phyloP scores from a whole-genome alignment of 1,140 invertebrate genomes.

The Papilio dardanus region DNA sequence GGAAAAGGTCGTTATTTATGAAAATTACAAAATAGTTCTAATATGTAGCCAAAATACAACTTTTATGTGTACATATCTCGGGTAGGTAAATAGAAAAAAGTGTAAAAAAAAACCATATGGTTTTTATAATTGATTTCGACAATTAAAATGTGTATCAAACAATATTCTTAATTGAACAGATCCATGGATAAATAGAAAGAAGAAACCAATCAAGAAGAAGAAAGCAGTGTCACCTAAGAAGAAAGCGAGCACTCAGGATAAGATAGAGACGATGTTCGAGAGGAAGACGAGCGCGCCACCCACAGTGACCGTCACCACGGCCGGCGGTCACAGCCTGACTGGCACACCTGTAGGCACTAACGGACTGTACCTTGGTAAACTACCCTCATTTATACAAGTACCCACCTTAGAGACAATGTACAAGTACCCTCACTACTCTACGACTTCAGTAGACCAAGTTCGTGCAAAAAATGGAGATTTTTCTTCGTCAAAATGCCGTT shows the following conservation, averaged over 20 bases:
- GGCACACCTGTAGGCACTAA: conserved; percentile 79
- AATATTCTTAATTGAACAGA: conserved; percentile 82
- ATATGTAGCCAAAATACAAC: not conserved
- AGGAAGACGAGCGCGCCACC: conserved; percentile 78
- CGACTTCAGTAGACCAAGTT: too few relatives aligned
- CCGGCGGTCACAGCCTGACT: conserved; percentile 57
- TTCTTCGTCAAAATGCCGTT: too few relatives aligned
- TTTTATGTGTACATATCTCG: conserved; percentile 9
- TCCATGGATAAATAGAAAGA: conserved; percentile 91
- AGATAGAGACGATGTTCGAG: conserved; percentile 87
- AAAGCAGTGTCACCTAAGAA: conserved; percentile 84
- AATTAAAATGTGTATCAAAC: too few relatives aligned
- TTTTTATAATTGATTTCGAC: too few relatives aligned
- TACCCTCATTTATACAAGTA: not conserved
- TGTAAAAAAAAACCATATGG: too few relatives aligned
- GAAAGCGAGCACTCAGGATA: conserved; percentile 88
- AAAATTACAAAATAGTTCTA: not conserved
- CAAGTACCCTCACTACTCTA: too few relatives aligned
- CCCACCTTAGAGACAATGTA: too few relatives aligned
- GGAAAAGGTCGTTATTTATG: too few relatives aligned
- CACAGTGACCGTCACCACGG: conserved; percentile 62
- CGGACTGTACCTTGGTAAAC: conserved; percentile 71
- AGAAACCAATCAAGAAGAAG: conserved; percentile 87
- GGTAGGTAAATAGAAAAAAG: conserved; percentile 46
- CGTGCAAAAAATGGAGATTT: too few relatives aligned